Base-by-base conservation (phyloP, 2,888 invertebrate genomes). In the Dichetophora obliterata region DNA sequence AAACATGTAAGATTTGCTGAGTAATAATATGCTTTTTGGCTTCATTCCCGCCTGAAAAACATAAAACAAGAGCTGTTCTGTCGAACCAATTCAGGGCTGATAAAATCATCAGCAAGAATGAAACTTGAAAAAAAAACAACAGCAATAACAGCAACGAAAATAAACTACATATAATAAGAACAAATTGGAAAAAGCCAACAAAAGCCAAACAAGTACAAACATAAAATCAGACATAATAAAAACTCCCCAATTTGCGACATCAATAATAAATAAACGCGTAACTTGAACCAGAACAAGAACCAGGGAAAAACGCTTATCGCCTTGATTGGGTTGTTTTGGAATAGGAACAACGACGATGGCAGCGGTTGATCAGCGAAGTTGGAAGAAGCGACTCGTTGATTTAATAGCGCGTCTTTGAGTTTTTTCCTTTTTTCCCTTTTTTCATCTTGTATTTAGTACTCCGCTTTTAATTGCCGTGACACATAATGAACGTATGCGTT, bases 181-280 rank as follows among this genome's bases (percentile, higher is more conserved):
- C 43, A 43, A 43, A 43, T 43, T 43, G 43, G 43, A 43, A 43
- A 43, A 43, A 43, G 43, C 43, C 43, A 43, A 43, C 43, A 14
- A 43, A 43, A 43, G 43, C 19, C 68, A 68, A 68, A 50, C 43
- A 43, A 43, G 43, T 43, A 43, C 68, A 68, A 68, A n/a, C 68
- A 48, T 68, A 27, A 68, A 68, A 68, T 68, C 24, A 27, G 34
- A 19, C 66, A 74, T 65, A 74, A 54, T 74, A 74, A 74, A 74
- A 74, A 66, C 54, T 22, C 50, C 43, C 74, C 65, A 74, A 74
- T 65, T 63, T 52, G 63, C 63, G 74, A 37, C 66, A 74, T 74
- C 74, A 65, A 74, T 66, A 74, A 65, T 54, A 74, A 74, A 74
- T 66, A 66, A 63, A 74, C 27, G 65, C 34, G 74, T 74, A 74